phyloP scores from a whole-genome alignment of 2,113 vertebrate species.

The Cervus canadensis region DNA sequence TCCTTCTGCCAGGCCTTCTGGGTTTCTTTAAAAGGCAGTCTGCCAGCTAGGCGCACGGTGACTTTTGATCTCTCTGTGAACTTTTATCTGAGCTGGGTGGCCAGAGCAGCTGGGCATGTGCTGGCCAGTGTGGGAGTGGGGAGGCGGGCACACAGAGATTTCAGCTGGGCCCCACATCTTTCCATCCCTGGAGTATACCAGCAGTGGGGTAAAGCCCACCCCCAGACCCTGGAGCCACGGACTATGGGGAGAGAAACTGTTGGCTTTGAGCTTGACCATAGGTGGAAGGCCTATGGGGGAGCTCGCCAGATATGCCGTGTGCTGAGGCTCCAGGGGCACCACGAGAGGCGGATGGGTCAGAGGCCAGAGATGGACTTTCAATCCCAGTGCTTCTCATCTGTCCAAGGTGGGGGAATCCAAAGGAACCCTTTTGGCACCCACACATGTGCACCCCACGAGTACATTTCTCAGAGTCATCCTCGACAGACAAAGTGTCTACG shows the following conservation, averaged over 20 bases:
- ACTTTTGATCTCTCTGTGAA: neutral
- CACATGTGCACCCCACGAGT: neutral
- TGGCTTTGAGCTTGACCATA: neutral
- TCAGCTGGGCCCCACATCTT: neutral
- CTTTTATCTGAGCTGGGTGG: neutral
- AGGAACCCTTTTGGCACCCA: neutral
- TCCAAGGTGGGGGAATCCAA: neutral
- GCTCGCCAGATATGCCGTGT: neutral
- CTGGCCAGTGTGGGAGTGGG: neutral
- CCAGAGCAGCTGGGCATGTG: neutral
- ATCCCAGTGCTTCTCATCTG: neutral
- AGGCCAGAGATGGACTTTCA: neutral
- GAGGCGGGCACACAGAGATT: neutral
- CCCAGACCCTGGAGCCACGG: neutral
- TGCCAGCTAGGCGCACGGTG: accelerated
- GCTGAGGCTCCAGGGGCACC: neutral
- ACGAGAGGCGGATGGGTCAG: too few relatives aligned
- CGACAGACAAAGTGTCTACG: accelerated
- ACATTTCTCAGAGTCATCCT: neutral
- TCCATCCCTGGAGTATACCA: neutral
- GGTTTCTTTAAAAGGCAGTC: neutral
- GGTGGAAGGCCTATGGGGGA: neutral
- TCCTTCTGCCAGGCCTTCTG: neutral
- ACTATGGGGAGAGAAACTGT: neutral
- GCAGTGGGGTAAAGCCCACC: neutral